Evolutionary conservation across 2,888 invertebrate species (phyloP).

Genomic region (Laothoe populi): DNA sequence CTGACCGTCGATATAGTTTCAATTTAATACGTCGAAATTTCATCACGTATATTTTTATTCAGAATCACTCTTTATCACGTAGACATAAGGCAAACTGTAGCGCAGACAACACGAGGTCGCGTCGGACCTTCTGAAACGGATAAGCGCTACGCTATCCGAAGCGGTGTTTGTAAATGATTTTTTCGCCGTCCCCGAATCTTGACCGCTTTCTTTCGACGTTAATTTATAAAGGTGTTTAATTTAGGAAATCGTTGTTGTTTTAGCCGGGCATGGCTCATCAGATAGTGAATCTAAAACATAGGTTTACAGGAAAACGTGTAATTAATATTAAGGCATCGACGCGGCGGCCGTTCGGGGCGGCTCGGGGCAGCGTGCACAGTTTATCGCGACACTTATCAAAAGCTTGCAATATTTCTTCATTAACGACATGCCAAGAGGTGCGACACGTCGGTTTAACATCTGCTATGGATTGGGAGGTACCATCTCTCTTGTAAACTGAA

Average conservation of each 20-base stretch:
- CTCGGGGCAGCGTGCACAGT: constrained; percentile 58
- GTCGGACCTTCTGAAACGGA: constrained; percentile 50
- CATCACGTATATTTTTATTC: constrained; percentile 59
- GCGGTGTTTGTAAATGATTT: constrained; percentile 65
- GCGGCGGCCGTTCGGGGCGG: constrained; percentile 56
- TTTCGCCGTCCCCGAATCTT: constrained; percentile 53
- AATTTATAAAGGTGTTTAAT: constrained; percentile 39
- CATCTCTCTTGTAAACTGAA: constrained; percentile 15
- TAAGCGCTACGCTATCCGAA: constrained; percentile 57
- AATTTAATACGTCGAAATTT: constrained; percentile 83
- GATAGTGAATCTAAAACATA: constrained; percentile 43
- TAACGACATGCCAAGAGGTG: constrained; percentile 68
- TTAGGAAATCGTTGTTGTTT: constrained; percentile 41
- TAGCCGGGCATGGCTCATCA: constrained; percentile 36
- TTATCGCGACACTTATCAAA: constrained; percentile 75
- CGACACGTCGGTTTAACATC: constrained; percentile 59
- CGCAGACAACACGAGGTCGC: constrained; percentile 35
- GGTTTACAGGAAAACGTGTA: constrained; percentile 53
- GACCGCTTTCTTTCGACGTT: constrained; percentile 42
- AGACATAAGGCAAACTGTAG: constrained; percentile 46
- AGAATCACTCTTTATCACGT: constrained; percentile 55
- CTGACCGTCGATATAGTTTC: constrained; percentile 84
- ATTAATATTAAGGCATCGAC: constrained; percentile 65
- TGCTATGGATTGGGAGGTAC: constrained; percentile 51
- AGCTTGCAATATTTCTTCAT: constrained; percentile 81